Evolutionary conservation across 2,888 invertebrate species (phyloP), one percentile per base, ranked within the genome.

Genomic region (Temnothorax unifasciatus): DNA sequence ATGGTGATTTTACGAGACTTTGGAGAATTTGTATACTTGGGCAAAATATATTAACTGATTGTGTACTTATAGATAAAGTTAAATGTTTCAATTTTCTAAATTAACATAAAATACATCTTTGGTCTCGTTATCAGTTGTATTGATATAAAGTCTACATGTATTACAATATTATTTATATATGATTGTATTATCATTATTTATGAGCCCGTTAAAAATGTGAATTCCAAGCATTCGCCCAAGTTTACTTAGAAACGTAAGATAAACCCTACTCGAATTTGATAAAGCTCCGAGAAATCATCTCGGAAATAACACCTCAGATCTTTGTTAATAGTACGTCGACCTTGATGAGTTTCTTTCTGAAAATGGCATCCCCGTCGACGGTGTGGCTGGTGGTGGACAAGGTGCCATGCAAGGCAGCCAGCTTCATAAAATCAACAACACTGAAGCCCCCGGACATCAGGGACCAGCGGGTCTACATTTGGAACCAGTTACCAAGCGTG

Each of bases 341-440:
- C 96, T 99, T 96, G 99, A 99, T 96, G 99, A 99, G 96, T 99
- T 99, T 96, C 97, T 99, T 94, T 98, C 98, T 94, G 99, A 99
- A 96, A 99, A 99, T 95, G 98, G 98, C 92, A 98, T 98, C 95
- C 98, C 98, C 90, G 97, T 97, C 95, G 98, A 98, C 95, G 97
- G 96, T 0, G 95, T 97, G 94, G 96, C 96, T 71, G 94, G 94
- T 85, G 96, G 96, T 91, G 96, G 96, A 89, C 94, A 94, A 82
- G 91, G 92, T 86, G 89, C 93, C 85, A 95, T 94, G 94, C 94
- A 92, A 87, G 92, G 92, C 81, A 92, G 93, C 82, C 95, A 94
- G 85, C 90, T 95, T 89, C 95, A 95, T 92, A 95, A 95, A 92
- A 93, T 95, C 86, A 93, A 93, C 92, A 94, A 91, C 90, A 91